Base-by-base conservation (phyloP, 2,113 vertebrate genomes). In the Sander lucioperca region DNA sequence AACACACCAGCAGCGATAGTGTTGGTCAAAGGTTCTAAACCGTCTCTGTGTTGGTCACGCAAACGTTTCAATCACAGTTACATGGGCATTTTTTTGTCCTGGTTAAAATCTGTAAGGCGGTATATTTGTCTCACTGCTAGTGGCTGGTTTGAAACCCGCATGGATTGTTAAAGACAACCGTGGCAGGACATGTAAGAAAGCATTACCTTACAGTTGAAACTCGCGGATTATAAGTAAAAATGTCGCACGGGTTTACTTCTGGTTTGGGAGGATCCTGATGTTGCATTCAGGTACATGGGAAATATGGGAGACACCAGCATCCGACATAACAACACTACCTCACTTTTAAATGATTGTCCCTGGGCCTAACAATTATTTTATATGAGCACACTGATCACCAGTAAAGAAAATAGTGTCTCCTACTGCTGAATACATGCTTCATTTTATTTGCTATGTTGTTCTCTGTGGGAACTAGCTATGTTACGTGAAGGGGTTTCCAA, bases 181-280 rank as follows among this genome's bases (percentile, higher is more conserved):
- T 0, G 2, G 13, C 33, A 12, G 5, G 27, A 4, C 0, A 0
- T 1, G 6, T 11, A 3, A 15, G 0, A 47, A 56, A 1, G 3
- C 3, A 0, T 0, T 10, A 27, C 77, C 64, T 86, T 53, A 25
- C 19, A 74, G n/a, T 10, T 7, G 0, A 0, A 1, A 30, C 16
- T 2, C 45, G 1, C 57, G 79, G 23, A 43, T 3, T 1, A 0
- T 0, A 0, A 3, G 10, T 1, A 1, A 2, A 30, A 53, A 0
- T 0, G 0, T 1, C 0, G 2, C 0, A 2, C 7, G 7, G 9
- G 18, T 54, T 61, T 0, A 74, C 74, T 79, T 87, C 86, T 61
- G 67, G 81, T 79, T 63, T 84, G 0, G 90, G 90, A 74, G 88
- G 88, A 78, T 80, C 78, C 15, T 72, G 9, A 12, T 67, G 81